Evolutionary conservation across 2,888 invertebrate genomes (phyloP), one percentile per base, ranked within the genome.

Genomic region (Dasysyrphus albostriatus): DNA sequence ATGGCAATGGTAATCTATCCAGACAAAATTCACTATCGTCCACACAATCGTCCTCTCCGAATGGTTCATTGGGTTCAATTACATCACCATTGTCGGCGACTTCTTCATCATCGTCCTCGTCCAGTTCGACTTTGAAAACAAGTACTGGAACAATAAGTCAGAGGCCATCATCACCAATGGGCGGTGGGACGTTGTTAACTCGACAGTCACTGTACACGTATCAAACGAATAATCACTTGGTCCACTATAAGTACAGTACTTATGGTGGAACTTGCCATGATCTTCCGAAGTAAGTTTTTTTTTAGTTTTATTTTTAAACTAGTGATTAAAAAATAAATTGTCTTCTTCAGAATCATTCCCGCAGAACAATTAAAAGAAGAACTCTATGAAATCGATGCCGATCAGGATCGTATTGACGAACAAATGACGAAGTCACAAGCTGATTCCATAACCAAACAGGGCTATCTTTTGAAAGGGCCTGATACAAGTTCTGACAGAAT

Each of bases 251-350:
- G 93, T 98, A 98, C 92, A 95, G 95, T 90, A 95, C 95, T 61
- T 99, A 98, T 92, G 96, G 98, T 16, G 97, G 97, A 78, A 96
- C 96, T 88, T 98, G 97, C 92, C 95, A 96, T 89, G 97, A 98
- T 92, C 94, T 98, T 90, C 98, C 98, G 85, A 96, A 96, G 96
- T 96, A 94, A 92, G 89, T 78, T 70, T 12, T 7, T 78, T 67
- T n/a, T 5, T 8, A 24, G 16, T 9, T 8, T 9, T n/a, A 5
- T 19, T 12, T 9, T 10, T 49, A 2, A 7, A 16, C 10, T 14
- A 14, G 7, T 39, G 0, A 24, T 7, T 34, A 9, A 19, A 39
- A 5, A 29, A 12, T 4, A 10, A 51, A 24, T 12, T 44, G 67
- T 63, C 67, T 82, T 54, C 3, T 6, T 12, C 69, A 93, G 93